phyloP scores from a whole-genome alignment of 1,140 invertebrate species.

The Eurytemora carolleeae region DNA sequence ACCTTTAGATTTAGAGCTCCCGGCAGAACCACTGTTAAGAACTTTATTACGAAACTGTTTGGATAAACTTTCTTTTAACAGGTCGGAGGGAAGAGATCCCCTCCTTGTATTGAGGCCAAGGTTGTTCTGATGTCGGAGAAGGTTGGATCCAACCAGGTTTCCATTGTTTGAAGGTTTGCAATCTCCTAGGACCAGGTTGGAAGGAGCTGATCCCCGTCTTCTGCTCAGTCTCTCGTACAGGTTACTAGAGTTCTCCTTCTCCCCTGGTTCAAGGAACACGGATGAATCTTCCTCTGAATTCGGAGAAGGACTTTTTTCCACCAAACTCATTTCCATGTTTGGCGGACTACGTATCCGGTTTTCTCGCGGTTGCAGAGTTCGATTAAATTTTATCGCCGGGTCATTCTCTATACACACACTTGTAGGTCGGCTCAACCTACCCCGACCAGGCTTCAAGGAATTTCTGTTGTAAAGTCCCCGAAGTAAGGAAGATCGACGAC shows the following conservation, averaged over 20 bases:
- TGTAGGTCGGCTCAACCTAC: neutral
- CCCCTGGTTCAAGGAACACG: neutral
- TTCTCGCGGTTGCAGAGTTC: neutral
- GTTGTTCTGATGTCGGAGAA: slow-evolving; percentile 10
- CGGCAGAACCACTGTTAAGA: neutral
- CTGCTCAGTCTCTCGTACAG: neutral
- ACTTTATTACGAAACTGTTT: slow-evolving; percentile 4
- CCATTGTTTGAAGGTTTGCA: neutral
- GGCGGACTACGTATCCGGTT: neutral
- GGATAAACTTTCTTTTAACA: neutral
- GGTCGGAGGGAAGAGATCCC: slow-evolving; percentile 17
- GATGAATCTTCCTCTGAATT: slow-evolving; percentile 1
- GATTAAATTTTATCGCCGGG: neutral
- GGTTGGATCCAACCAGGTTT: neutral
- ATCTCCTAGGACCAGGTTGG: neutral
- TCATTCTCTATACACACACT: neutral
- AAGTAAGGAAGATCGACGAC: neutral
- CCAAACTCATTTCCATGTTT: neutral
- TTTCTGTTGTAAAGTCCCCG: neutral
- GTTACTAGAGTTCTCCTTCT: slow-evolving; percentile 17
- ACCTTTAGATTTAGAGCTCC: neutral
- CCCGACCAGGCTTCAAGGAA: neutral
- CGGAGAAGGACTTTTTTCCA: neutral
- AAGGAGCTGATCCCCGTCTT: slow-evolving; percentile 18
- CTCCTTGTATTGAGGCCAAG: slow-evolving; percentile 15